Conservation (phyloP, 2,113 vertebrate species). For the Notarius lentiginosus region DNA sequence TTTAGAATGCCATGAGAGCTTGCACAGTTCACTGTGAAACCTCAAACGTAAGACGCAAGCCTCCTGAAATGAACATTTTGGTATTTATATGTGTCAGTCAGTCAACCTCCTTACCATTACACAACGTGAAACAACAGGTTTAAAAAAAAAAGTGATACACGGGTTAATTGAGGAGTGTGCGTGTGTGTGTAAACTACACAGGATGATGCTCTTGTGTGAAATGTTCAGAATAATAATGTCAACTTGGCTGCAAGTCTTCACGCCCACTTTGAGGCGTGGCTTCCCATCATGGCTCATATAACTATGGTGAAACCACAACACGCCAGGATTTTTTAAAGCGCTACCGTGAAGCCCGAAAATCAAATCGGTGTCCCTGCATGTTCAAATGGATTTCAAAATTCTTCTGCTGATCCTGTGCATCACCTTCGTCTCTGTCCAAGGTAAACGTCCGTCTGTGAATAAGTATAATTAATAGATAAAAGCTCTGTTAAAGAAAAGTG, state of each 20-base stretch:
- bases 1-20: not conserved
- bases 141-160: not conserved
- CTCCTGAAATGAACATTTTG: not conserved
- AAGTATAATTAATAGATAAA: not conserved
- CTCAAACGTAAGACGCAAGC: not conserved
- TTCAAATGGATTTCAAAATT: slow-evolving; percentile 39
- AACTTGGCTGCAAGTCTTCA: not conserved
- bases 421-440: slow-evolving; percentile 35
- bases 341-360: not conserved
- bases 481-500: not conserved
- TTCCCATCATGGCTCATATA: not conserved
- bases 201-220: not conserved
- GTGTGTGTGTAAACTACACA: not conserved
- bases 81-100: not conserved
- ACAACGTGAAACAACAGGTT: too few relatives aligned
- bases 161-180: not conserved
- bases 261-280: not conserved
- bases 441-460: slow-evolving; percentile 6
- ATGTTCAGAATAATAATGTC: not conserved
- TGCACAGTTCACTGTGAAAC: not conserved
- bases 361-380: not conserved
- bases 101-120: not conserved
- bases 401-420: slow-evolving; percentile 40
- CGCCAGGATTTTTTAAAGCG: not conserved
- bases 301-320: not conserved